Evolutionary conservation across 2,888 invertebrate species (phyloP), one percentile per base, ranked within the genome.

Genomic region (Andrena fulva): DNA sequence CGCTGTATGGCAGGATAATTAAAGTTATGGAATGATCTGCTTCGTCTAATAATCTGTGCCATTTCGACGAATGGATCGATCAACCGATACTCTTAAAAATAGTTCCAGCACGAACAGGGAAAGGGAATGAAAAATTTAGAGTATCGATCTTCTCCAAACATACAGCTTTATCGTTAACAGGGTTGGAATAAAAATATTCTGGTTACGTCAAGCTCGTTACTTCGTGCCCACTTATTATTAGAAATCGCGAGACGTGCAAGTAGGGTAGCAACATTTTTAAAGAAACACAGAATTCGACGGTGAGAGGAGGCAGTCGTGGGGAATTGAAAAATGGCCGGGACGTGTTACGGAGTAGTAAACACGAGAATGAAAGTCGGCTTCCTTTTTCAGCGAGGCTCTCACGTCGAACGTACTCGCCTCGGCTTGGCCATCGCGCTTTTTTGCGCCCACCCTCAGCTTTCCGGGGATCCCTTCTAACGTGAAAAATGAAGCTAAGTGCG

Each of bases 401-500:
- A 75, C 80, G 82, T 82, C 82, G 77, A 85, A 85, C 72, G 71
- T 77, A 83, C 82, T 72, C 64, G 68, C 69, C 83, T 42, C 27
- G 80, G 16, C 77, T 42, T 59, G 77, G 64, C 75, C 80, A 63
- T 77, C 68, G 64, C 64, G n/a, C 69, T 29, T 78, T 85, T 84
- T 75, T 81, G 33, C 71, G 48, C 29, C 27, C 74, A 68, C 70
- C 31, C 68, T 48, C 35, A 52, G 68, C 74, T 68, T 67, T 56
- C 62, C 62, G 54, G 79, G 29, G 54, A 69, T 77, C 74, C 75
- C 50, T 78, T 64, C 76, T 67, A 71, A 75, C 80, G 78, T 85
- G 85, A 85, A 84, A 85, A 85, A 85, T 85, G 85, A 78, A 60
- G 68, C 78, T 85, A 80, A 84, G 83, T 84, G 80, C 80, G 74